Evolutionary conservation across 2,888 invertebrate genomes (phyloP), one percentile per base, ranked within the genome.

Genomic region (Hydropsyche betteni): DNA sequence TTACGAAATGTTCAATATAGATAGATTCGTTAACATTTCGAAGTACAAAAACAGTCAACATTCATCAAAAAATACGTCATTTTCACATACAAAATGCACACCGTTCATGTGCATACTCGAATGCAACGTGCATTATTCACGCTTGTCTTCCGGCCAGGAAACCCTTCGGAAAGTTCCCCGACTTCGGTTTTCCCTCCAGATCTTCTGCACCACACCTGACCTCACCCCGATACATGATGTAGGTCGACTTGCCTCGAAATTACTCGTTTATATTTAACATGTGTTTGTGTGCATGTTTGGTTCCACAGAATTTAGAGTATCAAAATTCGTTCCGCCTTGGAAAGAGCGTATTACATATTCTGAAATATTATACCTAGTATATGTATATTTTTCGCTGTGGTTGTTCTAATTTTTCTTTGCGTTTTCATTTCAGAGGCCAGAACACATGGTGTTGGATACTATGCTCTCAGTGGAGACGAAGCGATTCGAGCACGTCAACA

Each of bases 361-460:
- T 44, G 44, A 44, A 24, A 24, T 24, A 24, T 2, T 44, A 10
- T 4, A n/a, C n/a, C n/a, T n/a, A n/a, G 7, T 44, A 44, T 44
- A 10, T 44, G 1, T 6, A 44, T 44, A 44, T 64, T n/a, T 44
- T 52, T 38, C 61, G 55, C 2, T 55, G 8, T 55, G n/a, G 6
- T 16, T 55, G 12, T 55, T 55, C n/a, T n/a, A n/a, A 44, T 77
- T 80, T 83, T 24, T 24, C 24, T 24, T 2, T 24, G 2, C 24
- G 24, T 24, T 24, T 24, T 24, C 24, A 24, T 24, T 24, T 33
- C 84, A 92, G 98, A 98, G 91, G 95, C 97, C 0, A 89, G 98
- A 78, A 90, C 92, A 10, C 97, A 98, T 83, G 98, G 98, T 82
- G 96, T 96, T 16, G 95, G 95, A 5, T 98, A 95, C 85, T 98